Evolutionary conservation across 2,113 vertebrate species (phyloP), one percentile per base, ranked within the genome.

Genomic region (Prinia subflava): DNA sequence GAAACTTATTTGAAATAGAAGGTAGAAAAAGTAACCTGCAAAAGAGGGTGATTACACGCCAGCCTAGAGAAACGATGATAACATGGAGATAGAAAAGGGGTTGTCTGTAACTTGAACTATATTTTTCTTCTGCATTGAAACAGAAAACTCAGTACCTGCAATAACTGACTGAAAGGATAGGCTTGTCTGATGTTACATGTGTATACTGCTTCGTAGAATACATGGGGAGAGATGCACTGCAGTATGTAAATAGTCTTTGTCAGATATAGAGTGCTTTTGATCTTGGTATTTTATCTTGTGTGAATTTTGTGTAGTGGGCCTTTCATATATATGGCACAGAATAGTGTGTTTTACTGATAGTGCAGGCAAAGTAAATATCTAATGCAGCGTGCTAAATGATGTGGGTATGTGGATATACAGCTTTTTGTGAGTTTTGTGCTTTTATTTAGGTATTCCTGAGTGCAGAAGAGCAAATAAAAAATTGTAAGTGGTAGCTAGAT

Each of bases 1-100:
- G 90, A 95, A 96, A 90, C 73, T 92, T 96, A 85, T 30, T 95
- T 95, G 84, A 85, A 91, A 91, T 53, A 60, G 83, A 96, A 95
- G 35, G 44, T 74, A 92, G 85, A 94, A 95, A 95, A 44, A 91
- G 55, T 75, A 87, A 89, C 71, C 68, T 93, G 18, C 76, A 87
- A 87, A 97, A 93, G 37, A 84, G 55, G 33, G 41, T 70, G 81
- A 87, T 96, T 93, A 73, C 24, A 56, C 47, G 88, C 85, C 82
- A 90, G n/a, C 35, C 62, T n/a, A 7, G 74, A 91, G 85, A 86
- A 74, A 79, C 1, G 15, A 77, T 87, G 94, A 94, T 94, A 92
- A 83, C 44, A 33, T 49, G 56, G 52, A 74, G 86, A 94, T 84
- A 87, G 81, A 80, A 90, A 79, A 88, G 59, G 57, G 76, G 57